Evolutionary conservation across 1,140 invertebrate genomes (phyloP).

Genomic region (Platyscapa corneri): DNA sequence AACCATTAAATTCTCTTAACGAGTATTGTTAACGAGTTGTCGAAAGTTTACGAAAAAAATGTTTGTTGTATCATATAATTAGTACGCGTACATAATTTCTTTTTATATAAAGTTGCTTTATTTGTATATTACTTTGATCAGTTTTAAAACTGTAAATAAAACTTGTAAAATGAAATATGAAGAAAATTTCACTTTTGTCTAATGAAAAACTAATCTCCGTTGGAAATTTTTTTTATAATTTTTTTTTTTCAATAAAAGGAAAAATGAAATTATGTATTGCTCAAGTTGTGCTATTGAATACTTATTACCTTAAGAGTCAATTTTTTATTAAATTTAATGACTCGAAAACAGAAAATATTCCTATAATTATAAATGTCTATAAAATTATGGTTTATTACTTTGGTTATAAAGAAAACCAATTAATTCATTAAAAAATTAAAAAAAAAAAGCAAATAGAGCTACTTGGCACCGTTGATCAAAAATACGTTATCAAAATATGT

Average conservation of each 20-base stretch:
- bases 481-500: not conserved
- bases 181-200: not conserved
- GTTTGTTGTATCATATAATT: too few species aligned
- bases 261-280: not conserved
- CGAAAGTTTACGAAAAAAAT: not conserved
- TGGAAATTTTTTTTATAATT: not conserved
- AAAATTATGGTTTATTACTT: too few species aligned
- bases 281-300: not conserved
- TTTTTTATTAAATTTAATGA: not conserved
- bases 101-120: not conserved
- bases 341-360: not conserved
- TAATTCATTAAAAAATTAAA: not conserved
- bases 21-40: not conserved
- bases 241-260: not conserved
- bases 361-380: too few species aligned
- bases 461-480: not conserved
- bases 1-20: too few species aligned
- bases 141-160: slow-evolving; percentile 5
- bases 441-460: not conserved
- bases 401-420: too few species aligned
- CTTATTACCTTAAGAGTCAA: not conserved
- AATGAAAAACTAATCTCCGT: not conserved
- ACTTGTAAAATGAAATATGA: not conserved
- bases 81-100: too few species aligned
- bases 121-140: not conserved